Evolutionary conservation across 2,113 vertebrate species (phyloP), one percentile per base, ranked within the genome.

Genomic region (Gobio gobio): DNA sequence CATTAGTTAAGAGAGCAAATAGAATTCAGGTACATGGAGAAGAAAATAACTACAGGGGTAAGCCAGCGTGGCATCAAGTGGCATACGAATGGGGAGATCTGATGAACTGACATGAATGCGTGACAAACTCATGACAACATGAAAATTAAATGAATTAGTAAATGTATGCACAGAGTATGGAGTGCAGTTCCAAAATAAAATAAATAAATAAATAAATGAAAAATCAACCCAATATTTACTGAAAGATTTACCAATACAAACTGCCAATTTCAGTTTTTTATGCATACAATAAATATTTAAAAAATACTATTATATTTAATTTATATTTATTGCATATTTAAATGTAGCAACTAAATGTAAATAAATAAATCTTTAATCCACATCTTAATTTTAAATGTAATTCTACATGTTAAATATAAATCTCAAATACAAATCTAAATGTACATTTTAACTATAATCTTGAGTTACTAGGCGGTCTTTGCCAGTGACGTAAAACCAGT

Each of bases 1-100:
- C 70, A 45, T 86, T 86, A 86, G 24, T 78, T 24, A 72, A 16
- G 49, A 82, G 77, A 54, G 40, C 77, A 80, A 61, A 76, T 36
- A 78, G 61, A 24, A 36, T 49, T 68, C 51, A 26, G 8, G 20
- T 51, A 26, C 24, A n/a, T 20, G 45, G 63, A 51, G 16, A 81
- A 20, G 24, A 79, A 47, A 81, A 68, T 75, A 54, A 54, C 43
- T 51, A 64, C 59, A 64, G 7, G 18, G 36, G 33, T 47, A 66
- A 81, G 61, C 78, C 43, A 66, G 78, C 24, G 0, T 33, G 40
- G 49, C 58, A 80, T 47, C 9, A 3, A 47, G 2, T 29, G 40
- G 49, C 26, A n/a, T 76, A 29, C 4, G 1, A 5, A 76, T 1
- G 26, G 47, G 3, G 14, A 26, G 40, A 70, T 10, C 18, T 70